Evolutionary conservation across 1,140 invertebrate species (phyloP).

Genomic region (Drosophila ficusphila): DNA sequence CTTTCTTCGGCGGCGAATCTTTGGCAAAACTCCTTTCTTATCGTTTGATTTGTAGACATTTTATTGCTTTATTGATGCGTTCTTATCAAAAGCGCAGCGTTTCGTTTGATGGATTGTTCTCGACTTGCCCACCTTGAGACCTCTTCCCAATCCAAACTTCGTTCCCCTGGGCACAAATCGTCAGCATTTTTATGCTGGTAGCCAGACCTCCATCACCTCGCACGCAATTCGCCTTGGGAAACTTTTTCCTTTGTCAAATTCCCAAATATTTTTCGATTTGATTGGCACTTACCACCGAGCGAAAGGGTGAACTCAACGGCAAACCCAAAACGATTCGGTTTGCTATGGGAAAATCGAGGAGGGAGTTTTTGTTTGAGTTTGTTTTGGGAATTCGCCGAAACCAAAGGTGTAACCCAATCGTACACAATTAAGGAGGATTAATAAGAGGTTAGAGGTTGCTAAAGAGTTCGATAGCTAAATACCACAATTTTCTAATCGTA

Average conservation of each 20-base stretch:
- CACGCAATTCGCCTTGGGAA: conserved; percentile 79
- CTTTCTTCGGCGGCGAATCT: conserved; percentile 52
- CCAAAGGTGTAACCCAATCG: conserved; percentile 7
- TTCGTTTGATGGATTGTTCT: conserved; percentile 79
- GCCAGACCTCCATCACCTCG: conserved; percentile 36
- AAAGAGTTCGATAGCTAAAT: too few species aligned
- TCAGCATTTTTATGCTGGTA: conserved; percentile 82
- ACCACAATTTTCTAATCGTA: too few species aligned
- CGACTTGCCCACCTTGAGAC: conserved; percentile 43
- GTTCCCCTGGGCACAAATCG: conserved; percentile 33
- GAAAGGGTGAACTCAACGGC: conserved; percentile 41
- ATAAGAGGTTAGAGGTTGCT: not conserved
- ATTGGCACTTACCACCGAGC: conserved; percentile 66
- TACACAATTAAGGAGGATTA: not conserved
- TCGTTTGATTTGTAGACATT: conserved; percentile 81
- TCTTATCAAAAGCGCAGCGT: conserved; percentile 77
- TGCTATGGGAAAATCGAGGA: conserved; percentile 52
- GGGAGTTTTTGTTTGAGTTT: conserved; percentile 13
- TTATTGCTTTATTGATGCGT: conserved; percentile 83
- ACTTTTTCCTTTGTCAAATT: conserved; percentile 75
- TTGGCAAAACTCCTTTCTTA: conserved; percentile 64
- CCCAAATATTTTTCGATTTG: conserved; percentile 58
- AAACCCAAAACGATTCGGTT: conserved; percentile 44
- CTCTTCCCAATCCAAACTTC: not conserved
- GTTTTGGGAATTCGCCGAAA: conserved; percentile 29